Evolutionary conservation across 2,888 invertebrate genomes (phyloP).

Genomic region (Microplitis deprimator): DNA sequence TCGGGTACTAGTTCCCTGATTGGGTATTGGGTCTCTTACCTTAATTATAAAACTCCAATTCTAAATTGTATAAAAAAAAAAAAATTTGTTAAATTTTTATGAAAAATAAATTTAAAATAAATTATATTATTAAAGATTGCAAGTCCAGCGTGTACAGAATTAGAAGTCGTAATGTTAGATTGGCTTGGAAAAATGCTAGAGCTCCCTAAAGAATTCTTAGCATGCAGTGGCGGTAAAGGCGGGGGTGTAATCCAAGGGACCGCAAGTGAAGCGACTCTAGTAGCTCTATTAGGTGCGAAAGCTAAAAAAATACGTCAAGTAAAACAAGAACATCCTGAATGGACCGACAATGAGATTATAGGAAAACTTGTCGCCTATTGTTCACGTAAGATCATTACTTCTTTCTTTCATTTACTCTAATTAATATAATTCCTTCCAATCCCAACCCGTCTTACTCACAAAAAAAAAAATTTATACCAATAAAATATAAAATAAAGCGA

Average conservation of each 20-base stretch:
- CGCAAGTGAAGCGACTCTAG: conserved; percentile 94
- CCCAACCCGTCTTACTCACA: not conserved
- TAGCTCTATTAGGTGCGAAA: conserved; percentile 92
- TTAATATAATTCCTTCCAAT: not conserved
- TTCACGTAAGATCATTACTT: conserved; percentile 78
- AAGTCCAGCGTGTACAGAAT: conserved; percentile 95
- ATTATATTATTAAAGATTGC: conserved; percentile 78
- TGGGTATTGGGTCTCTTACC: too few species aligned
- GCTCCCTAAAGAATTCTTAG: conserved; percentile 87
- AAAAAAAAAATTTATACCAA: too few species aligned
- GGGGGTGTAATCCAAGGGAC: conserved; percentile 92
- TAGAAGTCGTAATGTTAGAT: conserved; percentile 95
- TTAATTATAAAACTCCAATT: too few species aligned
- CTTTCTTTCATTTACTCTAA: conserved; percentile 12
- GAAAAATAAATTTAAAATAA: conserved; percentile 18
- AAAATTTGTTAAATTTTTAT: not conserved
- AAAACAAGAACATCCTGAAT: conserved; percentile 82
- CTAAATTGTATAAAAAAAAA: not conserved
- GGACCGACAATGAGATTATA: conserved; percentile 81
- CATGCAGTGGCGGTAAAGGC: conserved; percentile 84
- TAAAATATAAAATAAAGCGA: conserved; percentile 40
- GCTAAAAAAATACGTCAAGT: conserved; percentile 79
- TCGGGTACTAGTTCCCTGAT: too few species aligned
- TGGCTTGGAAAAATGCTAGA: conserved; percentile 96
- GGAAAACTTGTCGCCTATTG: conserved; percentile 89